Conservation (phyloP, 2,113 vertebrate genomes). For the Melospiza melodia region DNA sequence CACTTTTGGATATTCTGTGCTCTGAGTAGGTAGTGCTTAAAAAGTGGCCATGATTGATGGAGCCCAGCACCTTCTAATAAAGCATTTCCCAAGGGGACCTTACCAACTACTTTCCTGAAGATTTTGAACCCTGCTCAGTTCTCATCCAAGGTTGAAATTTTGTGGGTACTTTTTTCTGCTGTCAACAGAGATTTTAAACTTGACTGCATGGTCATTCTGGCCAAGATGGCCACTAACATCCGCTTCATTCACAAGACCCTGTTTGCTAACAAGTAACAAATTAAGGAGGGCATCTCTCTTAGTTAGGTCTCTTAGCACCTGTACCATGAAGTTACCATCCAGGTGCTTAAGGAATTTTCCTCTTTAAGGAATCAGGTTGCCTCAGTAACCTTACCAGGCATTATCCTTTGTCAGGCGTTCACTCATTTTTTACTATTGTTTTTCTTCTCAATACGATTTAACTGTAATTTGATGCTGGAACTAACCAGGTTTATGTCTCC, state of each 20-base stretch:
- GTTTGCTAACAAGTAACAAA: neutral
- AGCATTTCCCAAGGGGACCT: neutral
- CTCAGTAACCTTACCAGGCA: neutral
- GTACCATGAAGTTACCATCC: neutral
- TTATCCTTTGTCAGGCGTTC: neutral
- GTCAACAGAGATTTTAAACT: neutral
- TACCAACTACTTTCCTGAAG: neutral
- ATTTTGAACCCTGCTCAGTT: neutral
- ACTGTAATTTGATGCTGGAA: neutral
- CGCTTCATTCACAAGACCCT: neutral
- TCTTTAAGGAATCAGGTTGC: neutral
- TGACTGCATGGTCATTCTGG: neutral
- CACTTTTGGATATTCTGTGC: neutral
- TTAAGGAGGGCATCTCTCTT: neutral
- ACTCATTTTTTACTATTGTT: neutral
- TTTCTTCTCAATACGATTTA: neutral
- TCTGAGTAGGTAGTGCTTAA: neutral
- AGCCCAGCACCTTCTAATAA: neutral
- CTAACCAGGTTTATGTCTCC: neutral
- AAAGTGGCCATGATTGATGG: neutral
- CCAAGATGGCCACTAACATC: neutral
- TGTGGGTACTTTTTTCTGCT: neutral
- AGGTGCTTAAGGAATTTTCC: neutral
- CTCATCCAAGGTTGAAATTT: neutral
- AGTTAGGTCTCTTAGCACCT: neutral